Base-by-base conservation (phyloP, 2,888 invertebrate genomes). In the Aradus depressus region DNA sequence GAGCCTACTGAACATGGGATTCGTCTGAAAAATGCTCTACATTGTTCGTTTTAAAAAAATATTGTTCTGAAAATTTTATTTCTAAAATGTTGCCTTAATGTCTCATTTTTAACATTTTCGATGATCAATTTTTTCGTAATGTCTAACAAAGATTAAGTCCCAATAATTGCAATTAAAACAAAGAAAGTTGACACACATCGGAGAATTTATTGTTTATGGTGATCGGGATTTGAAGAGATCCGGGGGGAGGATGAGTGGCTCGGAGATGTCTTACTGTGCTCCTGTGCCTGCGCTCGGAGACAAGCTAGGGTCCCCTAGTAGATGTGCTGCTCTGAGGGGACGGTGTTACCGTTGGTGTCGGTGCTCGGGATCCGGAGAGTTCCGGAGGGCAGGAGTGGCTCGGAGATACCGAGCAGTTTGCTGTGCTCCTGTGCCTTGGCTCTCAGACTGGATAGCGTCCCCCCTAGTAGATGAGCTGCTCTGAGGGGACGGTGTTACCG, bases 401-500 rank as follows among this genome's bases (percentile, higher is more conserved):
- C 49, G 10, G 28, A 44, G 3, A 61, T 80, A 61, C 77, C 78
- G 53, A 84, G 74, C 60, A 88, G 68, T 62, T 86, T 77, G 70
- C 84, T 85, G 70, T 93, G 93, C 70, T 93, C 91, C 68, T 92
- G 90, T 19, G 93, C 93, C 71, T 93, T 92, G 62, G 92, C 93
- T 41, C 95, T 75, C 60, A 95, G 72, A 61, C 89, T 87, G 21
- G 93, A 93, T 68, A 95, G n/a, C n/a, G n/a, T n/a, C n/a, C 32
- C 32, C 14, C 22, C 45, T 44, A 56, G 39, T 47, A 56, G 14
- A 54, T 54, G 54, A 50, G 53, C 34, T 54, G 56, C 31, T 54
- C 50, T 10, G 49, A 50, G 4, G 44, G 51, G 3, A 54, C 51
- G 3, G 52, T 54, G 44, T 56, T 56, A 25, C 50, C 58, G 43